Evolutionary conservation across 2,797 vertebrate species (phyloP), one percentile per base, ranked within the genome.

Genomic region (Microctenopoma steveboyesi): DNA sequence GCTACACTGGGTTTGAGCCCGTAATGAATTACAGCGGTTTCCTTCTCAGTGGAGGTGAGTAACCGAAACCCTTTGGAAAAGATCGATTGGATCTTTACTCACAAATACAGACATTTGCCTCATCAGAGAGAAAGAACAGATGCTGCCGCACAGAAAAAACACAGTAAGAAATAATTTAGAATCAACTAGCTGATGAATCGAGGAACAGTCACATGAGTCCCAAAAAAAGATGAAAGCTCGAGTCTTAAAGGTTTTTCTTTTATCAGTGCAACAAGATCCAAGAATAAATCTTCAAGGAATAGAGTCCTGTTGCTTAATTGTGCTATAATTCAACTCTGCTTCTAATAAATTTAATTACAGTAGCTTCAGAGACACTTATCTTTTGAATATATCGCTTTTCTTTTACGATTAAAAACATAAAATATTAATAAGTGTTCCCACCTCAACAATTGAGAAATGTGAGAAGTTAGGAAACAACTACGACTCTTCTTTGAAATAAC

Each of bases 101-200:
- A 72, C 71, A 75, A 85, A 86, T 33, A 59, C 53, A 82, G 76
- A 84, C 63, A 76, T 84, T 65, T 69, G 60, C 80, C 82, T 84
- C 40, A 55, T 85, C 65, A 62, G 50, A 67, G 53, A 54, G 64
- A 67, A 64, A 64, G 45, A 43, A 35, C 64, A 63, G 42, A 13
- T 2, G 22, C 4, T 1, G 59, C 52, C 16, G 10, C 35, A 37
- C 10, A 37, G 9, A 7, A 4, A 37, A 37, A 37, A 37, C 7
- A 9, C 6, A 37, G 7, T 11, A 57, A 30, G 60, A 51, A 63
- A 62, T 72, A 22, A 76, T 72, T 83, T 68, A 64, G 65, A 50
- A 63, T 7, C 7, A 37, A 30, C 28, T 30, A 37, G 10, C 10
- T 37, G 69, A 83, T 70, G 71, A 85, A 66, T 54, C 64, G 15